Percentiles rank a stretch among this genome's conserved stretches.
These are phyloP conservation scores for Rafetus swinhoei DNA, from an alignment of 2,113 vertebrate genomes.

Conservation along the genomic window DNA sequence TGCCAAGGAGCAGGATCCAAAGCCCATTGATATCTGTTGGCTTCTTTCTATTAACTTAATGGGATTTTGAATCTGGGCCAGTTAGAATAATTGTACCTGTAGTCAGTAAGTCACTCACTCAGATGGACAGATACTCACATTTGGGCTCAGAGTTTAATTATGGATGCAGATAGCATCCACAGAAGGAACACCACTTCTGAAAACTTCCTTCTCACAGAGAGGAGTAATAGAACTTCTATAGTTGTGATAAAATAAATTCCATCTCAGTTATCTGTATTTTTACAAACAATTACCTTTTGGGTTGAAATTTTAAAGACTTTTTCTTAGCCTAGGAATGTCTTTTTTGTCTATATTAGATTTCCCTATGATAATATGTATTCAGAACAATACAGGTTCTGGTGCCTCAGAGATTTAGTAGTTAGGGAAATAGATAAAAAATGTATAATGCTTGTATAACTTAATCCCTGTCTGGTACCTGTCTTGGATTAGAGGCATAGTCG, in stretches of 20 bases:
- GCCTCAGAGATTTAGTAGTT: neutral
- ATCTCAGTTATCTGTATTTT: neutral
- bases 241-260: neutral
- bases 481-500: neutral
- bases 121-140: neutral
- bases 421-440: neutral
- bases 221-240: neutral
- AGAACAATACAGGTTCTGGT: neutral
- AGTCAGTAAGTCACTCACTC: neutral
- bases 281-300: neutral
- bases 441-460: neutral
- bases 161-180: neutral
- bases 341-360: neutral
- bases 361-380: neutral
- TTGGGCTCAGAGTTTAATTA: neutral
- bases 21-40: neutral
- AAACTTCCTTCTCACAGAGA: neutral
- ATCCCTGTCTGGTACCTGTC: neutral
- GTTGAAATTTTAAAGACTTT: neutral
- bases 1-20: neutral
- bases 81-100: accelerated
- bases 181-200: neutral
- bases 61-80: accelerated
- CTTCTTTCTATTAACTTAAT: neutral
- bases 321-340: neutral